Percentiles rank a stretch among this genome's conserved stretches.
Evolutionary conservation across 35 echinoderm and acorn worm genomes (phyloP).

Genomic region (Ophiothrix spiculata): DNA sequence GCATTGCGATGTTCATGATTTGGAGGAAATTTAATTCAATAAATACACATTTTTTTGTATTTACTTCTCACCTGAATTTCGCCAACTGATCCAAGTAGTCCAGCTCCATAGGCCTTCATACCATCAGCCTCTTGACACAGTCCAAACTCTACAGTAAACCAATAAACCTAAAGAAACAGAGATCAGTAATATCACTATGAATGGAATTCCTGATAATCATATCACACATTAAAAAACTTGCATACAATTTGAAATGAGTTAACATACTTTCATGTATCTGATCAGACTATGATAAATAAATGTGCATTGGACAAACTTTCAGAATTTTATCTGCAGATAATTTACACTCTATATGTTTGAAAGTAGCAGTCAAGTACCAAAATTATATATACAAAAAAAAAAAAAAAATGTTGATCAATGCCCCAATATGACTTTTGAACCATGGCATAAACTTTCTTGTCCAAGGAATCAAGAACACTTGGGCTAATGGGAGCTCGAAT

Average conservation of each 20-base stretch:
- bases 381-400: no score
- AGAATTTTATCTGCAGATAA: neutral
- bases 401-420: no score
- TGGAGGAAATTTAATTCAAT: no score
- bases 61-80: constrained; percentile 36
- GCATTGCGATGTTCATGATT: no score
- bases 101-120: constrained; percentile 18
- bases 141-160: constrained; percentile 34
- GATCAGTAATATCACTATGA: neutral
- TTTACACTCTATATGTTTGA: no score
- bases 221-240: neutral
- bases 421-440: no score
- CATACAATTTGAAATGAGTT: neutral
- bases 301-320: neutral
- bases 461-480: no score
- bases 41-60: no score
- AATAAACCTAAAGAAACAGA: constrained; percentile 13
- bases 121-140: constrained; percentile 2
- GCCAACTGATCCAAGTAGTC: neutral
- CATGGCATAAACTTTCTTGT: no score
- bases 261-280: neutral
- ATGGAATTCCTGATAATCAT: neutral
- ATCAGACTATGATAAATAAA: neutral
- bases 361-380: neutral
- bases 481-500: no score